Base-by-base conservation (phyloP, 2,888 invertebrate species). In the Mythimna lalbum region DNA sequence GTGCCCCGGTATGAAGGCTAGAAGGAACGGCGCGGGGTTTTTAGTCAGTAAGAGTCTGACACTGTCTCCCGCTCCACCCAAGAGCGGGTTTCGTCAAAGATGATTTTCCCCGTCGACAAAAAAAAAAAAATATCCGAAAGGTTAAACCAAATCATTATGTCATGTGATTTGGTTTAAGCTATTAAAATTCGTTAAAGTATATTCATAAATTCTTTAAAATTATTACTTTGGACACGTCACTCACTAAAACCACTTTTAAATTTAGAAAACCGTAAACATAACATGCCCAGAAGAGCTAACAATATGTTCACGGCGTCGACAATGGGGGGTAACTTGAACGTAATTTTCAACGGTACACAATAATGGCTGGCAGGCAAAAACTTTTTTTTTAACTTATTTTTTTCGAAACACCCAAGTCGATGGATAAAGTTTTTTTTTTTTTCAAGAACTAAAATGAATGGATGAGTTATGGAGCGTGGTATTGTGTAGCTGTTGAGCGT, bases 301-400 rank as follows among this genome's bases (percentile, higher is more conserved):
- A 68, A 73, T 59, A 50, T 52, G 50, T 74, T 83, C 69, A 73
- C 75, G 77, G 80, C 75, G 72, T 63, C 70, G 69, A 76, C 69
- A 63, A 78, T 71, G 57, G 53, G 52, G 57, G 63, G 64, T 78
- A 60, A 70, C 63, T 69, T 52, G 60, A 69, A 69, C 31, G 75
- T 79, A 73, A 87, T 88, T 88, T 82, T 85, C 78, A 80, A 87
- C 86, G 86, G 80, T 76, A 67, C 12, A 71, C 63, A 78, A 47
- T 78, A 78, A 86, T 74, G 49, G 52, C 43, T 56, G 33, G 33
- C 33, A 57, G 36, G 57, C 57, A 57, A 74, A 68, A 66, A 39
- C 39, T 69, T 36, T 66, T 50, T 63, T 23, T 71, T 63, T 59
- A 31, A 12, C 21, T 21, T 21, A 4, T 63, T 74, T 73, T 74